Conservation (phyloP, 2,797 vertebrate genomes). For the Eupleurogrammus muticus region DNA sequence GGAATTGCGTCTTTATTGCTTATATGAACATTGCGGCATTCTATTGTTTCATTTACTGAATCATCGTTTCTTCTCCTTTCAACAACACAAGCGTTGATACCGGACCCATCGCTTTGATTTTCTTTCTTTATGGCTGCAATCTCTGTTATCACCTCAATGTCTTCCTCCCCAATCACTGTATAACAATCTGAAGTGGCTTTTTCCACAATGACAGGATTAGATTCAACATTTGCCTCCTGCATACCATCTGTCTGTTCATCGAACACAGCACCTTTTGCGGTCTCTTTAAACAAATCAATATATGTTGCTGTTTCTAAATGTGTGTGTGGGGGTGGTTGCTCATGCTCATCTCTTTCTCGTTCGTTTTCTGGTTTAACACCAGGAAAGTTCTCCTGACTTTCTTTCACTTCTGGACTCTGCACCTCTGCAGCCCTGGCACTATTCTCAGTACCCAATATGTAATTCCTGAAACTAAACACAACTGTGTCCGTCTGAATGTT, state of each 20-base stretch:
- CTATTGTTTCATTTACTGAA: constrained; percentile 18
- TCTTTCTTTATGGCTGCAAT: constrained; percentile 22
- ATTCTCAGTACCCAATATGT: constrained; percentile 77
- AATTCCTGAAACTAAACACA: constrained; percentile 86
- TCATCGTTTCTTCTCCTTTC: constrained; percentile 24
- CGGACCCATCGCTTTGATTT: constrained; percentile 20
- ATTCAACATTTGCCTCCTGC: constrained; percentile 32
- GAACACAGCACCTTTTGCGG: background rate
- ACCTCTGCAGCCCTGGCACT: constrained; percentile 29
- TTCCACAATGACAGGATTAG: constrained; percentile 22
- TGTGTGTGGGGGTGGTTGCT: constrained; percentile 16
- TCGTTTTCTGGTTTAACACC: constrained; percentile 33
- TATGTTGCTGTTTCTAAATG: constrained; percentile 35
- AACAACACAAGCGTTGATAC: constrained; percentile 13
- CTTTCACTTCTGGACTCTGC: constrained; percentile 28
- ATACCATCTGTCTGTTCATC: constrained; percentile 25
- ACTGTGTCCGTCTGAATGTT: constrained; percentile 65
- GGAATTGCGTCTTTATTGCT: constrained; percentile 28
- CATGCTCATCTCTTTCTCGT: constrained; percentile 38
- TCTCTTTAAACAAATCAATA: constrained; percentile 38
- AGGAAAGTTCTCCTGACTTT: constrained; percentile 31
- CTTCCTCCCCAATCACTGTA: constrained; percentile 9
- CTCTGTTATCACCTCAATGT: constrained; percentile 21
- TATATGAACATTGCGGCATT: constrained; percentile 9
- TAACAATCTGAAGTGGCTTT: constrained; percentile 17